Percentiles rank a stretch among this genome's conserved stretches.
phyloP scores from a whole-genome alignment of 2,888 invertebrate genomes.

The Apoda limacodes region DNA sequence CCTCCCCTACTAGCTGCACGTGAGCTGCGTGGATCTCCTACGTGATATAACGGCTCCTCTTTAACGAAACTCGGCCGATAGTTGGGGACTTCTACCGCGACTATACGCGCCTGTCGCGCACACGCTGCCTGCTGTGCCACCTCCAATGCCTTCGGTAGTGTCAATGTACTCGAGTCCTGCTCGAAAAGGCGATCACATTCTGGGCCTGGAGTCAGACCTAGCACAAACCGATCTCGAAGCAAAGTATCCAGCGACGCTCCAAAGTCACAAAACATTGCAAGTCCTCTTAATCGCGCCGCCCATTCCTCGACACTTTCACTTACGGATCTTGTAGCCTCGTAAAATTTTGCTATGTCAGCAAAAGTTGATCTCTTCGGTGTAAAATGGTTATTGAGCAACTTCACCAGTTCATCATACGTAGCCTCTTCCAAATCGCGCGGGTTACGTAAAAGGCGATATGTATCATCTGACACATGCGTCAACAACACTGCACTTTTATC shows the following conservation, averaged over 20 bases:
- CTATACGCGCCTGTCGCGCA: too few relatives aligned
- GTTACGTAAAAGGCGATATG: conserved; percentile 14
- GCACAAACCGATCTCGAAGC: too few relatives aligned
- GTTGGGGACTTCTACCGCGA: too few relatives aligned
- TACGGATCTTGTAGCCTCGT: conserved; percentile 12
- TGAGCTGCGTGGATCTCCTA: conserved; percentile 1
- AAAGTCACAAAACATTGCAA: conserved; percentile 16
- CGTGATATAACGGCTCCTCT: conserved; percentile 12
- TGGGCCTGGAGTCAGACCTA: conserved; percentile 14
- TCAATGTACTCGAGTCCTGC: too few relatives aligned
- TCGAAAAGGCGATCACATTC: too few relatives aligned
- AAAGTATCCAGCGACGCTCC: conserved; percentile 10
- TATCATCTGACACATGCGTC: conserved; percentile 15
- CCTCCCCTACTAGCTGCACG: too few relatives aligned
- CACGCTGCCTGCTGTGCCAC: too few relatives aligned
- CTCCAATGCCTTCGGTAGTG: conserved; percentile 13
- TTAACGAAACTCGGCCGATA: conserved; percentile 5
- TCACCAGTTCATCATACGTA: too few relatives aligned
- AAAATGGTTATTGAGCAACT: conserved; percentile 13
- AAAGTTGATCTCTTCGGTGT: conserved; percentile 17
- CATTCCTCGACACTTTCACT: conserved; percentile 18
- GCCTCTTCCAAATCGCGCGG: conserved; percentile 9
- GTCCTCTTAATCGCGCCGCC: conserved; percentile 15
- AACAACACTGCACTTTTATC: conserved; percentile 11
- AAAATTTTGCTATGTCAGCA: conserved; percentile 18